A percentile compares a stretch with the other conserved stretches of the same genome.
phyloP scores from a whole-genome alignment of 2,113 vertebrate genomes.

The Nothoprocta perdicaria region DNA sequence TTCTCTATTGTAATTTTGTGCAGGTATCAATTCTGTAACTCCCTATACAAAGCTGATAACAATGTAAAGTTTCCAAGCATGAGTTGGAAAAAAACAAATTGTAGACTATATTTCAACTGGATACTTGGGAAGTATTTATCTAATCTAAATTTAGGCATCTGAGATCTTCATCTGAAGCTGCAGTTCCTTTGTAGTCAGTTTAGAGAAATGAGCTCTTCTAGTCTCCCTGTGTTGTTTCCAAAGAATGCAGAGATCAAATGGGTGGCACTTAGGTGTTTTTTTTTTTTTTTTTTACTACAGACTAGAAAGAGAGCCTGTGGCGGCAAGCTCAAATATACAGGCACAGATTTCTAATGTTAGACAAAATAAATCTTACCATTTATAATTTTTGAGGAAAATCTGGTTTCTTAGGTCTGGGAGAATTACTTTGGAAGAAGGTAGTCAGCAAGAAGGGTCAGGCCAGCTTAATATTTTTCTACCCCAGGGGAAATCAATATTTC shows the following conservation, averaged over 20 bases:
- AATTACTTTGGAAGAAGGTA: not conserved
- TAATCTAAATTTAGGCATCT: not conserved
- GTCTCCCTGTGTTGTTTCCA: not conserved
- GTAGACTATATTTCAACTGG: not conserved
- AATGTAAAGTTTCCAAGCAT: not conserved
- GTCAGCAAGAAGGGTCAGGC: not conserved
- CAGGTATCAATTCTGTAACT: not conserved
- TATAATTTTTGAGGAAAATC: not conserved
- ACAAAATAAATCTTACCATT: not conserved
- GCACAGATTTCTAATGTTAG: not conserved
- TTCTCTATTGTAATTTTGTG: not conserved
- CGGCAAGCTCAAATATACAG: not conserved
- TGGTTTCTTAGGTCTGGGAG: not conserved
- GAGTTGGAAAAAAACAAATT: not conserved
- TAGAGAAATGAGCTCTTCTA: not conserved
- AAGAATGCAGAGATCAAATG: not conserved
- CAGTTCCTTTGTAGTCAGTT: not conserved
- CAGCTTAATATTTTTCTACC: not conserved
- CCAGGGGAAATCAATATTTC: not conserved
- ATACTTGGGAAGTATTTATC: not conserved
- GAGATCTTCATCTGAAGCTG: not conserved
- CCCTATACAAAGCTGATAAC: not conserved
- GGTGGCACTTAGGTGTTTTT: not conserved
- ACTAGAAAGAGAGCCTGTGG: not conserved
- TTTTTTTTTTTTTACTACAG: not conserved